A percentile compares a stretch with the other conserved stretches of the same genome.
These are phyloP conservation scores for Philopedon plagiatum DNA, from an alignment of 2,888 invertebrate species.

Conservation along the genomic window DNA sequence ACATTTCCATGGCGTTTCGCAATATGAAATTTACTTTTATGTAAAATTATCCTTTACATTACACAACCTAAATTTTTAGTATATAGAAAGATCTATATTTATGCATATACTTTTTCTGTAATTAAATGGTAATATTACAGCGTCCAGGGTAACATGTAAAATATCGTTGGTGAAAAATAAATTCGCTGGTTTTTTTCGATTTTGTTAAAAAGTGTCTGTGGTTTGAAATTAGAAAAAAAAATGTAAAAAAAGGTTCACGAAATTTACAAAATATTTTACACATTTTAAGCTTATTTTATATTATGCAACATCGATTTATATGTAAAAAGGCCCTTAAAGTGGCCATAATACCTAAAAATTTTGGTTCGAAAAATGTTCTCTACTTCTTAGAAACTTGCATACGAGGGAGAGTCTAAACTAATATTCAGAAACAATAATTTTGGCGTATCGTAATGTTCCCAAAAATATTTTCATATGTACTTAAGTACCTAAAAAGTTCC, in stretches of 20 bases:
- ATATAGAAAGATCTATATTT: slow-evolving; percentile 2
- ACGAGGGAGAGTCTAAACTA: slow-evolving; percentile 17
- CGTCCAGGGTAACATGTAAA: slow-evolving; percentile 12
- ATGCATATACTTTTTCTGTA: slow-evolving; percentile 1
- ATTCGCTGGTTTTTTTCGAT: slow-evolving; percentile 25
- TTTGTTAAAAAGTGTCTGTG: slow-evolving; percentile 24
- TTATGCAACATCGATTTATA: slow-evolving; percentile 47
- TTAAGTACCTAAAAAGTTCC: not conserved
- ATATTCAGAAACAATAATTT: not conserved
- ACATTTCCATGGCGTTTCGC: not conserved
- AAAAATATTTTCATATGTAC: not conserved
- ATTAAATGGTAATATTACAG: slow-evolving; percentile 13
- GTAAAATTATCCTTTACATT: slow-evolving; percentile 3
- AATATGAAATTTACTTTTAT: not conserved
- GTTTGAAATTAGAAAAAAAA: slow-evolving; percentile 16
- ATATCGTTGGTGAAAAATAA: slow-evolving; percentile 25
- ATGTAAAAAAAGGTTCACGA: slow-evolving; percentile 43
- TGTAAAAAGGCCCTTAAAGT: slow-evolving; percentile 39
- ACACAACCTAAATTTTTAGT: slow-evolving; percentile 12
- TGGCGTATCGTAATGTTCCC: not conserved
- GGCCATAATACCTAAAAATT: slow-evolving; percentile 43
- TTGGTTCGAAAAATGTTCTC: slow-evolving; percentile 45
- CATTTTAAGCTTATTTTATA: slow-evolving; percentile 68
- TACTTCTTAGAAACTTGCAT: slow-evolving; percentile 26
- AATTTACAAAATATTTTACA: slow-evolving; percentile 67